Percentiles rank a stretch among this genome's conserved stretches.
Evolutionary conservation across 2,888 invertebrate genomes (phyloP).

Genomic region (Spodoptera exigua): DNA sequence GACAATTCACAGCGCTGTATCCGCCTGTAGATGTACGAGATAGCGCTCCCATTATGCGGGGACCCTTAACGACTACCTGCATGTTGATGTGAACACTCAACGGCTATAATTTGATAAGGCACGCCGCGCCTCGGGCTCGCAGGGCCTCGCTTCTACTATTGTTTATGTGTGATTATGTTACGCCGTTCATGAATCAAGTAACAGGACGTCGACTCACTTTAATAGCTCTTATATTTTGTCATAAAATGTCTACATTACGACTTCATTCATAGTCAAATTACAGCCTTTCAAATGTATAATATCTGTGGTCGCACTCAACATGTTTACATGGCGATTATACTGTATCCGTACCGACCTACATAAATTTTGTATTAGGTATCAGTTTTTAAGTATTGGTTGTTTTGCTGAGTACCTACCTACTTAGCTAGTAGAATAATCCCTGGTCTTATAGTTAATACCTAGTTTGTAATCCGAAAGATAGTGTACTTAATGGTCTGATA

Average conservation of each 20-base stretch:
- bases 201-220: constrained; percentile 29
- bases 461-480: constrained; percentile 23
- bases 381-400: constrained; percentile 8
- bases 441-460: constrained; percentile 25
- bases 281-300: constrained; percentile 21
- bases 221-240: constrained; percentile 17
- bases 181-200: constrained; percentile 38
- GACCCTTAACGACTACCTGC: constrained; percentile 76
- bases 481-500: constrained; percentile 14
- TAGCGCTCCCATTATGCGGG: constrained; percentile 78
- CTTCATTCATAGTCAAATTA: constrained; percentile 23
- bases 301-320: constrained; percentile 22
- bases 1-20: constrained; percentile 82
- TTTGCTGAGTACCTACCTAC: constrained; percentile 6
- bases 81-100: constrained; percentile 74
- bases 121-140: constrained; percentile 52
- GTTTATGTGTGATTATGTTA: constrained; percentile 46
- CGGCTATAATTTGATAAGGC: constrained; percentile 79
- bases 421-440: constrained; percentile 31
- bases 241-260: constrained; percentile 12
- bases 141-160: constrained; percentile 31
- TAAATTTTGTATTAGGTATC: constrained; percentile 21
- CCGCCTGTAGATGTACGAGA: constrained; percentile 77
- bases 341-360: constrained; percentile 25
- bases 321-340: constrained; percentile 34